Evolutionary conservation across 2,888 invertebrate species (phyloP).

Genomic region (Erannis defoliaria): DNA sequence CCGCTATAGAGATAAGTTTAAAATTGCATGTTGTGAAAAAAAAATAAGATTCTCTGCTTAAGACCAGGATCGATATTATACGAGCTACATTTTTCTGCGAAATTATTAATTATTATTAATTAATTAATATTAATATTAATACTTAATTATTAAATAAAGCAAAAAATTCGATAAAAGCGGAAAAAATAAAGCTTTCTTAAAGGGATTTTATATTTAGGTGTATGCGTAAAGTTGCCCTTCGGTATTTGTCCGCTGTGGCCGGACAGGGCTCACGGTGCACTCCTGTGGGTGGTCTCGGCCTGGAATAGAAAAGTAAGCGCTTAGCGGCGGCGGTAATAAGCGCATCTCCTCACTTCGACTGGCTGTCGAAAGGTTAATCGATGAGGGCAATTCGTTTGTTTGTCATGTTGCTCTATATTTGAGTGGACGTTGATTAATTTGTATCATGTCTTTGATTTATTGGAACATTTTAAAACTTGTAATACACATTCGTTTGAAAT

Average conservation of each 20-base stretch:
- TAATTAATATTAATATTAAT: too few species aligned
- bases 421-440: conserved; percentile 43
- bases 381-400: conserved; percentile 54
- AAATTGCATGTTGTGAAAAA: too few species aligned
- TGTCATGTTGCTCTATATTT: conserved; percentile 46
- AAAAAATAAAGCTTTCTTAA: too few species aligned
- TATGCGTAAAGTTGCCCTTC: conserved; percentile 24
- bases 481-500: background rate
- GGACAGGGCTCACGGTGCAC: conserved; percentile 5
- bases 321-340: conserved; percentile 63
- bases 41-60: too few species aligned
- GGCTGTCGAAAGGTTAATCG: conserved; percentile 53
- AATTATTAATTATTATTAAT: too few species aligned
- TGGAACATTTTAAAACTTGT: background rate
- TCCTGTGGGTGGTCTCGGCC: conserved; percentile 70
- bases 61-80: too few species aligned
- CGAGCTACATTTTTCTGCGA: too few species aligned
- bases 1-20: too few species aligned
- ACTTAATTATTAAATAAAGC: too few species aligned
- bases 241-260: conserved; percentile 5
- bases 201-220: background rate
- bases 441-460: conserved; percentile 24
- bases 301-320: conserved; percentile 72
- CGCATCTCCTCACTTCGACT: conserved; percentile 63
- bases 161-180: too few species aligned